Conservation (phyloP, 2,888 invertebrate genomes). For the Zeuzera pyrina region DNA sequence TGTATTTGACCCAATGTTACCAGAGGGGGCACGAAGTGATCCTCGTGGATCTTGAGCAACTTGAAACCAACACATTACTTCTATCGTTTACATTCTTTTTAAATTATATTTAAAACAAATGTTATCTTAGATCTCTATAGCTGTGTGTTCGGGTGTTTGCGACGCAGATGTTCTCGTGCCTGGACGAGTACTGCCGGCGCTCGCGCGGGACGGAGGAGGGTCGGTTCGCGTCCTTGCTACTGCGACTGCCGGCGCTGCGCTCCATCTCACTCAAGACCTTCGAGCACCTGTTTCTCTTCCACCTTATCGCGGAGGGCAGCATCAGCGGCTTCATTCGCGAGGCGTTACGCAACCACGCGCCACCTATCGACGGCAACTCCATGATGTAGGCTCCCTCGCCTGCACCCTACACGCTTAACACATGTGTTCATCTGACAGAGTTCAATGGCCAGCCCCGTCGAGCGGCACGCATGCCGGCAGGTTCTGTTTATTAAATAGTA, state of each 20-base stretch:
- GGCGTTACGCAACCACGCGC: slow-evolving; percentile 79
- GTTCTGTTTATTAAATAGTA: too few species aligned
- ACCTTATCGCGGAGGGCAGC: slow-evolving; percentile 88
- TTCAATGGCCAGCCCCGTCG: too few species aligned
- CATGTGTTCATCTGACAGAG: too few species aligned
- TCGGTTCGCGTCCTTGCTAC: slow-evolving; percentile 93
- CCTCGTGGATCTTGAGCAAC: too few species aligned
- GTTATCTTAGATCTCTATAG: slow-evolving; percentile 1
- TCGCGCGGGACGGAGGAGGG: slow-evolving; percentile 93
- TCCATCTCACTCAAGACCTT: slow-evolving; percentile 95
- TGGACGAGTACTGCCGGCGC: slow-evolving; percentile 95
- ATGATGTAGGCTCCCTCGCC: slow-evolving; percentile 27
- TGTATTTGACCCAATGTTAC: too few species aligned
- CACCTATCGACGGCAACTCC: slow-evolving; percentile 49
- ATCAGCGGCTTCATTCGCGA: slow-evolving; percentile 89
- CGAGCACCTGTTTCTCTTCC: slow-evolving; percentile 96
- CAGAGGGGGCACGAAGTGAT: too few species aligned
- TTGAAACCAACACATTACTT: too few species aligned
- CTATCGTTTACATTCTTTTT: too few species aligned
- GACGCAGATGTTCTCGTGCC: slow-evolving; percentile 83
- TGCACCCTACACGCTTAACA: not conserved
- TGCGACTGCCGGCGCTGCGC: slow-evolving; percentile 90
- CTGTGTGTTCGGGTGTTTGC: not conserved
- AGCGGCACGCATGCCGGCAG: too few species aligned
- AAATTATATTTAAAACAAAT: too few species aligned